phyloP scores from a whole-genome alignment of 2,797 vertebrate species.

The Bryconaethiops microstoma region DNA sequence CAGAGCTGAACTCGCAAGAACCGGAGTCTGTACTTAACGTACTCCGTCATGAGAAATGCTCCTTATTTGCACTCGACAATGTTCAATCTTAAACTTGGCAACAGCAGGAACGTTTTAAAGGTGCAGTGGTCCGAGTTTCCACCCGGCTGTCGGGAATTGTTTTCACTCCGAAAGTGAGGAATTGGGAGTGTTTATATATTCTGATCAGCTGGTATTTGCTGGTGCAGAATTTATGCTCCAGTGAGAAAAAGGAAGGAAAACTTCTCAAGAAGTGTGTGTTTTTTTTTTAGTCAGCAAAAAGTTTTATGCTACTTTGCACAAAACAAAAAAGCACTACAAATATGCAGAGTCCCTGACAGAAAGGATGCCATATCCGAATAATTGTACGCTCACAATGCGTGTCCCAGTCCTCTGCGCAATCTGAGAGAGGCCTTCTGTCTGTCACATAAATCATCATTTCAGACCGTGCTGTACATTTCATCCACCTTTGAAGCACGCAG shows the following conservation, averaged over 20 bases:
- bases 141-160: too few species aligned
- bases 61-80: too few species aligned
- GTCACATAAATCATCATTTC: slow-evolving; percentile 43
- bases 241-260: background rate
- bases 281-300: background rate
- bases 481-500: slow-evolving; percentile 46
- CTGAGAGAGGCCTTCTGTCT: slow-evolving; percentile 30
- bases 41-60: too few species aligned
- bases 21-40: too few species aligned
- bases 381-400: slow-evolving; percentile 6
- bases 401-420: background rate
- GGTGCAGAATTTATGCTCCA: background rate
- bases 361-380: background rate
- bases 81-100: too few species aligned
- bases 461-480: slow-evolving; percentile 39
- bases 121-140: too few species aligned
- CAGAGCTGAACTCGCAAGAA: too few species aligned
- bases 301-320: background rate
- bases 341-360: background rate
- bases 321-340: background rate
- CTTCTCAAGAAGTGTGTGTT: background rate
- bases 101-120: too few species aligned
- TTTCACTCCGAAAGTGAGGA: too few species aligned
- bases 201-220: background rate
- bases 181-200: too few species aligned